Conservation (phyloP, 2,797 vertebrate species). For the Tamandua tetradactyla region DNA sequence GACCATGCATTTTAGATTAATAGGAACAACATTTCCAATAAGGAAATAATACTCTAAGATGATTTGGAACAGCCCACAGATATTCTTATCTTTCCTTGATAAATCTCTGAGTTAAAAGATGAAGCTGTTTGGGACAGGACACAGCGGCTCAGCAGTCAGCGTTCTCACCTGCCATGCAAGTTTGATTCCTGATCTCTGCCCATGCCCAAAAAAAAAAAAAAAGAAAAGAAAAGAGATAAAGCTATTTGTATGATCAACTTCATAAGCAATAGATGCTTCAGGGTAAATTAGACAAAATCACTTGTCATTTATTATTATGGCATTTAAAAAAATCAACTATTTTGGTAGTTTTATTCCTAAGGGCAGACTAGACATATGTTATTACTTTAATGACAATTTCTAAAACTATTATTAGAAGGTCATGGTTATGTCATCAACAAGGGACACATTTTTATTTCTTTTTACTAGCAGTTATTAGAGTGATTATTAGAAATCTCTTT, state of each 20-base stretch:
- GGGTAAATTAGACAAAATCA: neutral
- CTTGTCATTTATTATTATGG: neutral
- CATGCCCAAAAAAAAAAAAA: no score
- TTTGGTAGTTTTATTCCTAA: neutral
- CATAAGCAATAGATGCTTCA: neutral
- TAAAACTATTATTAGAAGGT: slow-evolving; percentile 1
- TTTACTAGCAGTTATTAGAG: neutral
- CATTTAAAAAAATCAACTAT: neutral
- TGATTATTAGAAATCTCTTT: neutral
- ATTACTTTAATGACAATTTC: slow-evolving; percentile 7
- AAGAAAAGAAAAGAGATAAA: no score
- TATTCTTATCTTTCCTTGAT: neutral
- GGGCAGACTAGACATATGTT: neutral
- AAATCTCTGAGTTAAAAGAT: neutral
- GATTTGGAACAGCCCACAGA: neutral
- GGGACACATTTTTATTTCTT: neutral
- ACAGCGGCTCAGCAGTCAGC: no score
- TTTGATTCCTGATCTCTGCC: no score
- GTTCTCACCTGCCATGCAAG: no score
- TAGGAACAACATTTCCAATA: neutral
- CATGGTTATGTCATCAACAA: slow-evolving; percentile 1
- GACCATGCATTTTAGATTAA: neutral
- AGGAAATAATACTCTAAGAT: neutral
- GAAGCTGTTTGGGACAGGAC: no score
- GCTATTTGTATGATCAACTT: neutral